Evolutionary conservation across 2,888 invertebrate genomes (phyloP).

Genomic region (Sphinx pinastri): DNA sequence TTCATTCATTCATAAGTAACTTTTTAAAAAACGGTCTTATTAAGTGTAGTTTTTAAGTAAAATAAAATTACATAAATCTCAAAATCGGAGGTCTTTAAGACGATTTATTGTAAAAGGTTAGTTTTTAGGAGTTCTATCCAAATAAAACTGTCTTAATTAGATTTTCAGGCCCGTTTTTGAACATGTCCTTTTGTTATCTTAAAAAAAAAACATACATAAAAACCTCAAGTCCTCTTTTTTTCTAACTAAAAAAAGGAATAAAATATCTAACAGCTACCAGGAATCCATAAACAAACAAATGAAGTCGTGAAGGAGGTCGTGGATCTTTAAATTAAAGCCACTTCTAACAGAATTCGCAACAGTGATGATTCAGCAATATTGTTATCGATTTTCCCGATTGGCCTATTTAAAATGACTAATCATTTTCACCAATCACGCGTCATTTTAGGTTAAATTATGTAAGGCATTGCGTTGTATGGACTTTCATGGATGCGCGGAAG

Average conservation of each 20-base stretch:
- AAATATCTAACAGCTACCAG: slow-evolving; percentile 1
- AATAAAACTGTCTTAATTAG: too few species aligned
- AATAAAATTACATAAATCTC: too few species aligned
- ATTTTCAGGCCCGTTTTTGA: too few species aligned
- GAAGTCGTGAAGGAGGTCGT: too few species aligned
- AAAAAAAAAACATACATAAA: too few species aligned
- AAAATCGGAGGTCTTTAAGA: too few species aligned
- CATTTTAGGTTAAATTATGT: background rate
- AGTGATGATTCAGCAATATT: background rate
- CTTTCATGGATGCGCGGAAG: slow-evolving; percentile 9
- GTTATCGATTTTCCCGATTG: background rate
- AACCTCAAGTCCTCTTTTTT: background rate
- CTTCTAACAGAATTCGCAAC: background rate
- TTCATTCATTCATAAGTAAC: too few species aligned
- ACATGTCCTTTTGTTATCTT: too few species aligned
- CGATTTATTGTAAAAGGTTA: too few species aligned
- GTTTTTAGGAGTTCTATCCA: too few species aligned
- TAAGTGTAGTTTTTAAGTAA: too few species aligned
- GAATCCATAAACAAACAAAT: background rate
- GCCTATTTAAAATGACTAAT: slow-evolving; percentile 1
- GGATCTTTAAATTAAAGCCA: background rate
- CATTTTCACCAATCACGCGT: slow-evolving; percentile 8
- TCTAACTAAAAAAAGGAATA: background rate
- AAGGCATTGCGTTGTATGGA: background rate
- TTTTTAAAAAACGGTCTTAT: too few species aligned